These are phyloP conservation scores for Drosophila borborema DNA, from an alignment of 2,888 invertebrate species.

Conservation along the genomic window DNA sequence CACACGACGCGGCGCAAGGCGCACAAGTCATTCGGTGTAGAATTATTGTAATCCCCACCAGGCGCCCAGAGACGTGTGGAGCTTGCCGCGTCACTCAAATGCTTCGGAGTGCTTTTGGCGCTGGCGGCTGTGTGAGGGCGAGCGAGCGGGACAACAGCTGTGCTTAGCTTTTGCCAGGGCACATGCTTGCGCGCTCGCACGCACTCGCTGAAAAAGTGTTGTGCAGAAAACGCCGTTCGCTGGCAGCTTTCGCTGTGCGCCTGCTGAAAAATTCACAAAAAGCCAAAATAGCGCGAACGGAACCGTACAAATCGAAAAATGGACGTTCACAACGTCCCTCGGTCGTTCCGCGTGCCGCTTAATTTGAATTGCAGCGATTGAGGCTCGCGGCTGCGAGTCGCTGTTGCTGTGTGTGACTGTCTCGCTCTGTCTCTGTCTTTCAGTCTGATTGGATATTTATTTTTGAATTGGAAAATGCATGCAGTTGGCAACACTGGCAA, in stretches of 20 bases:
- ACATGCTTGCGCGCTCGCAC: slow-evolving; percentile 41
- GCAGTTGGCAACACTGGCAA: slow-evolving; percentile 33
- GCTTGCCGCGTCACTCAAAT: background rate
- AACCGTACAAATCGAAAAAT: slow-evolving; percentile 67
- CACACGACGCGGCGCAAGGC: slow-evolving; percentile 65
- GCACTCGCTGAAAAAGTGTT: slow-evolving; percentile 6
- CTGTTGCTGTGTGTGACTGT: background rate
- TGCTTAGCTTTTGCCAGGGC: slow-evolving; percentile 29
- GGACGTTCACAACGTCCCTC: slow-evolving; percentile 62
- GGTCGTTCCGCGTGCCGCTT: slow-evolving; percentile 52
- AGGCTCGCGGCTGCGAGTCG: background rate
- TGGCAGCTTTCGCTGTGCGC: slow-evolving; percentile 54
- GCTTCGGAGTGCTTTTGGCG: slow-evolving; percentile 65
- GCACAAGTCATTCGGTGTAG: slow-evolving; percentile 84
- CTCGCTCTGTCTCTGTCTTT: background rate
- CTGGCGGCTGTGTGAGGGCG: slow-evolving; percentile 19
- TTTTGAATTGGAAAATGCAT: slow-evolving; percentile 14
- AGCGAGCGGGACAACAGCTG: slow-evolving; percentile 49
- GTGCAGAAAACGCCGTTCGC: slow-evolving; percentile 39
- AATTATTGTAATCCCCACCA: slow-evolving; percentile 84
- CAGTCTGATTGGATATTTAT: background rate
- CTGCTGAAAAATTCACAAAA: slow-evolving; percentile 79
- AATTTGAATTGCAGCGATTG: slow-evolving; percentile 46
- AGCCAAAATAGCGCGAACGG: slow-evolving; percentile 80
- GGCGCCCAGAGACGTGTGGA: slow-evolving; percentile 70